Conservation (phyloP, 2,113 vertebrate species). For the Peromyscus leucopus region DNA sequence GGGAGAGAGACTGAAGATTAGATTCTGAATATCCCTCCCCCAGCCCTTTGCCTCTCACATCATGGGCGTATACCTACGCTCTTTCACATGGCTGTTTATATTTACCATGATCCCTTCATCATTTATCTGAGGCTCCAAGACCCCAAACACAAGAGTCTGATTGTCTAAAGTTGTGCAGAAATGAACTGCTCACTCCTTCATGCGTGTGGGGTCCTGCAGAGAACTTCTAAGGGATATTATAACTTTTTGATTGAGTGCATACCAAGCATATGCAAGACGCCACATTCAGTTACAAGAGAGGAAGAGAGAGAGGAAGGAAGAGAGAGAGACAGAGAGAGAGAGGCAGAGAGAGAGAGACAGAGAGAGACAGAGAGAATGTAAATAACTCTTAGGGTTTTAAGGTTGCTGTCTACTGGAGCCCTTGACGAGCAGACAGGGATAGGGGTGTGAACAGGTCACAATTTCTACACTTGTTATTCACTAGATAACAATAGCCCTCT, state of each 20-base stretch:
- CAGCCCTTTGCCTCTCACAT: background rate
- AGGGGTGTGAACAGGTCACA: background rate
- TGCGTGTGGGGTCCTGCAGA: accelerated
- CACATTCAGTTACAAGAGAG: background rate
- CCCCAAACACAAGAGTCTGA: background rate
- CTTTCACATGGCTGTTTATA: background rate
- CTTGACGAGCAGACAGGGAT: background rate
- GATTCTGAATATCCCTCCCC: background rate
- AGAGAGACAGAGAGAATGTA: background rate
- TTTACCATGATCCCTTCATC: background rate
- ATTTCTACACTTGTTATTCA: background rate
- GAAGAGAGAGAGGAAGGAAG: too few species aligned
- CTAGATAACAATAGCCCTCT: background rate
- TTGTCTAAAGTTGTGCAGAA: background rate
- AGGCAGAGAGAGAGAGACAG: too few species aligned
- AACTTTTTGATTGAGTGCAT: background rate
- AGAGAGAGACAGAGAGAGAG: too few species aligned
- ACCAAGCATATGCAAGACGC: background rate
- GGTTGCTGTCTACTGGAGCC: background rate
- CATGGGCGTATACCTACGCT: accelerated
- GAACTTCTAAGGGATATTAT: background rate
- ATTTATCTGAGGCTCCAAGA: background rate
- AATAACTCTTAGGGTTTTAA: background rate
- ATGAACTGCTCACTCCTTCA: background rate
- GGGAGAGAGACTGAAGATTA: background rate